phyloP scores from a whole-genome alignment of 1,140 invertebrate species.

The Cyphomyrmex costatus region DNA sequence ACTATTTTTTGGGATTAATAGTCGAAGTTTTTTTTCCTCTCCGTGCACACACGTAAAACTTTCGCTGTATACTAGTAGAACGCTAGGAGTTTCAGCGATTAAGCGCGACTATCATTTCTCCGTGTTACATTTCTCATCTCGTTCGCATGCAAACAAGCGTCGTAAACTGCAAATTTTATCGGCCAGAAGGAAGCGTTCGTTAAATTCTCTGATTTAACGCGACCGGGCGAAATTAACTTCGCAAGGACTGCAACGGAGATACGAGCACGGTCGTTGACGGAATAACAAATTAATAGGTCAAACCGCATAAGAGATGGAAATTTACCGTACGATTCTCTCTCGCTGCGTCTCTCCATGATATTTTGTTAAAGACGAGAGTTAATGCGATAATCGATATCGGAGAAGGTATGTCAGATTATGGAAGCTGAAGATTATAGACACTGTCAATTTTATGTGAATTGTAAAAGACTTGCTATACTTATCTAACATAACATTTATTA shows the following conservation, averaged over 20 bases:
- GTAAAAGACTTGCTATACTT: neutral
- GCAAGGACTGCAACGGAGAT: neutral
- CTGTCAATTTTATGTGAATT: neutral
- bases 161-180: slow-evolving; percentile 27
- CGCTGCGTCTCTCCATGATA: neutral
- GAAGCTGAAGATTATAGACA: neutral
- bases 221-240: neutral
- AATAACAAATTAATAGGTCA: slow-evolving; percentile 14
- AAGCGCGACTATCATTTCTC: slow-evolving; percentile 26
- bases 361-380: neutral
- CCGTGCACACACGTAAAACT: neutral
- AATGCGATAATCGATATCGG: neutral
- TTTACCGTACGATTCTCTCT: neutral
- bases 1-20: slow-evolving; percentile 41
- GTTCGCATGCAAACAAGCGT: slow-evolving; percentile 25
- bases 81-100: slow-evolving; percentile 26
- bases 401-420: neutral
- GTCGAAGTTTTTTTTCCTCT: neutral
- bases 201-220: slow-evolving; percentile 17
- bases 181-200: neutral
- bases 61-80: neutral
- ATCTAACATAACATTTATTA: neutral
- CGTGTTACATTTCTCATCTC: slow-evolving; percentile 37
- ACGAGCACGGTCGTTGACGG: neutral
- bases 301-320: neutral